Base-by-base conservation (phyloP, 2,888 invertebrate species). In the Agrilus biguttatus region DNA sequence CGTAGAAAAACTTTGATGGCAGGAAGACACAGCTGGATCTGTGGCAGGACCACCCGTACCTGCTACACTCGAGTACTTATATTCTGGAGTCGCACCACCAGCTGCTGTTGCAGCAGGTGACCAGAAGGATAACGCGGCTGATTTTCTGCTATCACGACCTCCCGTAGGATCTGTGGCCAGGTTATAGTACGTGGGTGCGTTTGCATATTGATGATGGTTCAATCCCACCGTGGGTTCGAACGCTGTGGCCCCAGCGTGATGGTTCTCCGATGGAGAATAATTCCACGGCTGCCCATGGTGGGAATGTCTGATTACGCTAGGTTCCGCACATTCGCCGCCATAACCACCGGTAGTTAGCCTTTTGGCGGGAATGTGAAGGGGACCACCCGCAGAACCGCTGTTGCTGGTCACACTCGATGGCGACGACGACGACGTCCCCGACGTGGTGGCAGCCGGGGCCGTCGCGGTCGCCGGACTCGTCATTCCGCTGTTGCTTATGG, bases 291-390 rank as follows among this genome's bases (percentile, higher is more conserved):
- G 77, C 53, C 66, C 65, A 55, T 61, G 69, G 53, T 79, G 80
- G 55, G 83, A 78, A 69, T 84, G 83, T 52, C 84, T 71, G 58
- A 84, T 84, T 58, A 85, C 85, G 37, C 83, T 79, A 41, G 78
- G 75, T 58, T 75, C 76, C 46, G 74, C 73, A 56, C 60, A 69
- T 52, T 62, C 68, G 49, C 71, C 74, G 54, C 68, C 72, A 28
- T 28, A 28, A 10, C 28, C 28, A 49, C 57, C 66, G 45, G 74
- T 65, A 21, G 70, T 68, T 45, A 74, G 69, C 60, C 88, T 75
- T 69, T 90, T 89, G 59, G 89, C 89, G 52, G 89, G 90, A 69
- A 90, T 89, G 72, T 90, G 89, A 50, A 90, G 73, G 46, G 83
- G 83, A 49, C 85, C 86, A 47, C 80, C 78, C 46, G 82, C 76